Percentiles rank a stretch among this genome's conserved stretches.
phyloP scores from a whole-genome alignment of 2,888 invertebrate genomes.

The Napeogenes sylphis region DNA sequence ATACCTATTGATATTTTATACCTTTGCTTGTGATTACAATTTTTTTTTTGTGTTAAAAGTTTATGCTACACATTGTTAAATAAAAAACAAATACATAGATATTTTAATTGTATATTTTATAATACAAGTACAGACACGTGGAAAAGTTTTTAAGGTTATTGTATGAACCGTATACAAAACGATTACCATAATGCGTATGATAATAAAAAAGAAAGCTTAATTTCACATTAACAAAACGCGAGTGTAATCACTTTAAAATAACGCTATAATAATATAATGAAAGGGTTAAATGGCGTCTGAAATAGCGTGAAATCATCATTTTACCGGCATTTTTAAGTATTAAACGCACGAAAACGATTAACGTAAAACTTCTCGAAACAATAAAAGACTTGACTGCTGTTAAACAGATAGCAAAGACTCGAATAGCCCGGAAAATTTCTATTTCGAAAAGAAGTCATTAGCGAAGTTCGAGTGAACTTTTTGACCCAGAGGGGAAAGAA shows the following conservation, averaged over 20 bases:
- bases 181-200: no score
- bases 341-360: slow-evolving; percentile 39
- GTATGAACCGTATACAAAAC: no score
- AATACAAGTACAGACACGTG: no score
- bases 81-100: no score
- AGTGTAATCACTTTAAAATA: slow-evolving; percentile 3
- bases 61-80: no score
- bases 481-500: slow-evolving; percentile 58
- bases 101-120: no score
- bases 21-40: no score
- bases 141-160: no score
- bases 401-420: slow-evolving; percentile 62
- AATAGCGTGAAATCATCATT: slow-evolving; percentile 24
- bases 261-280: slow-evolving; percentile 18
- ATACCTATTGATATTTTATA: no score
- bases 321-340: slow-evolving; percentile 33
- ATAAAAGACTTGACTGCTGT: slow-evolving; percentile 59
- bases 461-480: slow-evolving; percentile 62
- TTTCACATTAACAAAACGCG: no score
- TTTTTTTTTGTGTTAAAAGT: no score
- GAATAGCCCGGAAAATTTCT: slow-evolving; percentile 58
- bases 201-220: no score
- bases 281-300: slow-evolving; percentile 18
- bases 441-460: slow-evolving; percentile 72
- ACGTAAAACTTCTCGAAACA: slow-evolving; percentile 42